Base-by-base conservation (phyloP, 1,140 invertebrate genomes). In the Wiebesia pumilae region DNA sequence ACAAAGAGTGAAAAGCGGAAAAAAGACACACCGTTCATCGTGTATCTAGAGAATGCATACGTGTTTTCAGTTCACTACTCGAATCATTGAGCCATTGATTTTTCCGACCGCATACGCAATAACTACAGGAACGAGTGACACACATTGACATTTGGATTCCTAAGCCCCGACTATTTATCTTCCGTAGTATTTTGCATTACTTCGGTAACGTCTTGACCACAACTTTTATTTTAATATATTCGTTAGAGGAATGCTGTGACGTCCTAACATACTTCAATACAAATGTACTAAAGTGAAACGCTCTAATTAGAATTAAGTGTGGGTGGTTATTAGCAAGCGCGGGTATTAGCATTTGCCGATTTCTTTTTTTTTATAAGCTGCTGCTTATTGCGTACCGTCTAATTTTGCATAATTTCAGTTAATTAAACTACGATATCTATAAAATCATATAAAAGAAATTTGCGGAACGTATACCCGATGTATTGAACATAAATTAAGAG, bases 1-100 rank as follows among this genome's bases (percentile, higher is more conserved):
- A 54, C 2, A 54, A 54, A 16, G 51, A 54, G 51, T 2, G 51
- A 54, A 54, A 54, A 54, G 51, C 10, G 51, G 51, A 16, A 54
- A 54, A 69, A 69, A 35, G 30, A 35, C 16, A 69, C 12, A 73
- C n/a, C 21, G n/a, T 40, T 30, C 35, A 19, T 38, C n/a, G n/a
- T 40, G 24, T 12, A 73, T 24, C 35, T 21, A 35, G 2, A 40
- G 69, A 73, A 73, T 73, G 69, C 35, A 4, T 69, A 27, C 14
- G 65, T 67, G 24, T 6, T 69, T 69, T 69, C 67, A 7, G 6
- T 73, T 73, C 19, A 14, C n/a, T 19, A 35, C 62, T 83, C 27
- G 69, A 83, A 47, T 75, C 67, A 83, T 83, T 24, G 69, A n/a
- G 67, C 27, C 81, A 75, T 83, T 83, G 81, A 83, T 83, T 73